Conservation (phyloP, 2,113 vertebrate species). For the Pipra filicauda region DNA sequence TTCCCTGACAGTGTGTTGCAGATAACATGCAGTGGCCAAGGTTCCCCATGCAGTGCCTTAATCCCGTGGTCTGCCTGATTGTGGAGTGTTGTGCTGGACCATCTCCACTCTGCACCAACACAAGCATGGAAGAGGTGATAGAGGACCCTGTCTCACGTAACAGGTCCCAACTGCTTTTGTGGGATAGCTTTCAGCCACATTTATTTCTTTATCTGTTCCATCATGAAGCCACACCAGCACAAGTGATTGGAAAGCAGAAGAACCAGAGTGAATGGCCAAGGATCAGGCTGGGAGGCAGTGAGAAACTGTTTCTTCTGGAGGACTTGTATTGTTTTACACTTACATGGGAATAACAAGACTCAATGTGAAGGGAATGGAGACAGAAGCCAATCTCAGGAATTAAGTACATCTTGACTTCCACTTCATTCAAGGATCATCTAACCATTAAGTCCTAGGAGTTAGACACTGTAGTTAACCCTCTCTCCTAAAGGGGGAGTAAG, state of each 20-base stretch:
- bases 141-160: neutral
- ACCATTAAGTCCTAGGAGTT: neutral
- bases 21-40: neutral
- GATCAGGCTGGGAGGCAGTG: neutral
- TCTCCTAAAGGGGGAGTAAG: neutral
- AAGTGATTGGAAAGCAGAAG: neutral
- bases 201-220: neutral
- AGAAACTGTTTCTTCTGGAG: neutral
- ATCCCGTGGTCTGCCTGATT: neutral
- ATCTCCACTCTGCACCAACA: neutral
- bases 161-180: neutral
- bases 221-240: neutral
- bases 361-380: neutral
- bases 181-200: neutral
- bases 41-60: rapidly evolving
- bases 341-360: neutral
- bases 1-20: neutral
- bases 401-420: neutral
- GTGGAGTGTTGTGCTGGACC: too few species aligned
- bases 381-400: neutral
- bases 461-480: neutral
- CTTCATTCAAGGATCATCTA: neutral
- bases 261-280: neutral
- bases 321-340: neutral
- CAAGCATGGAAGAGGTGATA: neutral